phyloP scores from a whole-genome alignment of 2,113 vertebrate species.

The Heliornis fulica region DNA sequence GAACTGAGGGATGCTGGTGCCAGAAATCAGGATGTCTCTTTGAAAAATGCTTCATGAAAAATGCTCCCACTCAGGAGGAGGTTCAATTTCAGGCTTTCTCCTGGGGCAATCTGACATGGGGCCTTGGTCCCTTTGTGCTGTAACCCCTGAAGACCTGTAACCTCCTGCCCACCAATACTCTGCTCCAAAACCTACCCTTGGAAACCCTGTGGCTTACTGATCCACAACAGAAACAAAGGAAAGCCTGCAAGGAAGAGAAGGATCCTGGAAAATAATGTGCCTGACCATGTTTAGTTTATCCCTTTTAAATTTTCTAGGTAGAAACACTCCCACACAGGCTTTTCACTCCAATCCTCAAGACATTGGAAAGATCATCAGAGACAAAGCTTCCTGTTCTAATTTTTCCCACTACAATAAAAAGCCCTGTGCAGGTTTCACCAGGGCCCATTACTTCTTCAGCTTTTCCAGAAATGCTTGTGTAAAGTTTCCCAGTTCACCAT shows the following conservation, averaged over 20 bases:
- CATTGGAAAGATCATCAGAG: neutral
- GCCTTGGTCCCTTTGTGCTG: neutral
- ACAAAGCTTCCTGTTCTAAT: neutral
- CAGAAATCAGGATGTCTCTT: neutral
- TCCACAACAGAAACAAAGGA: accelerated
- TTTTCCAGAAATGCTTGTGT: neutral
- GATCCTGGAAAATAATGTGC: neutral
- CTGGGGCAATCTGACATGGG: neutral
- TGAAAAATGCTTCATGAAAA: neutral
- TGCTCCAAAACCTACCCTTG: neutral
- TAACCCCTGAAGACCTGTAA: neutral
- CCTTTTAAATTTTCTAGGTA: neutral
- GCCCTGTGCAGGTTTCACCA: neutral
- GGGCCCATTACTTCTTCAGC: neutral
- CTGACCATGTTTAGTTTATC: neutral
- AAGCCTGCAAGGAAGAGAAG: neutral
- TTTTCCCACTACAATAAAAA: neutral
- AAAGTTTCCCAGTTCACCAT: neutral
- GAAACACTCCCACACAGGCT: neutral
- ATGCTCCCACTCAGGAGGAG: neutral
- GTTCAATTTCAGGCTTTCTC: neutral
- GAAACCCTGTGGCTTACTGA: neutral
- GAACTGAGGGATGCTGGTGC: neutral
- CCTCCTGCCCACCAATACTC: neutral
- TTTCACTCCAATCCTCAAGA: neutral